Conservation (phyloP, 2,113 vertebrate species). For the Orthonyx spaldingii region DNA sequence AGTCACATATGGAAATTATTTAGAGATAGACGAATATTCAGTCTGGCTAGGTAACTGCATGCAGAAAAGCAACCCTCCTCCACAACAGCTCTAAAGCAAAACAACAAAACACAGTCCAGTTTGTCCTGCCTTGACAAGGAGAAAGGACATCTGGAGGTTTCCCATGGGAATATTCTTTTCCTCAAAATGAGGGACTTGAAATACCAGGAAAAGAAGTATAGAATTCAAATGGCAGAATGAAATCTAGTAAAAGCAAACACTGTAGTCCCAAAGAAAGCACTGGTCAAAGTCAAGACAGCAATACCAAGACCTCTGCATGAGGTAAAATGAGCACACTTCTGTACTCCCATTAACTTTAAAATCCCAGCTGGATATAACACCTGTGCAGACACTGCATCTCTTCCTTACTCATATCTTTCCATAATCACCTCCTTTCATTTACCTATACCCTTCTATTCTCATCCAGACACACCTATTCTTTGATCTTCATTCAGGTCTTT, state of each 20-base stretch:
- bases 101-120: background rate
- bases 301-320: background rate
- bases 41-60: background rate
- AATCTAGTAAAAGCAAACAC: background rate
- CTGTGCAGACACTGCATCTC: background rate
- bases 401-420: conserved; percentile 13
- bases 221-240: background rate
- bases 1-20: conserved; percentile 2
- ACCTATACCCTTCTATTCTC: conserved; percentile 51
- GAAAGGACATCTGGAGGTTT: background rate
- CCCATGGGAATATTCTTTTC: background rate
- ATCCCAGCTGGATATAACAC: background rate
- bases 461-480: conserved; percentile 48
- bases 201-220: background rate
- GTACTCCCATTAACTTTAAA: background rate
- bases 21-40: conserved; percentile 5
- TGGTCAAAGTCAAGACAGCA: background rate
- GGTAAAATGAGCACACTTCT: background rate
- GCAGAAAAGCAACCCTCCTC: background rate
- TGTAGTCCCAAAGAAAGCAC: background rate
- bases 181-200: background rate
- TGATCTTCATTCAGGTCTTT: conserved; percentile 54
- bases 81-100: background rate
- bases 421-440: conserved; percentile 51
- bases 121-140: background rate